phyloP scores from a whole-genome alignment of 2,888 invertebrate species.

The Palloptera scutellata region DNA sequence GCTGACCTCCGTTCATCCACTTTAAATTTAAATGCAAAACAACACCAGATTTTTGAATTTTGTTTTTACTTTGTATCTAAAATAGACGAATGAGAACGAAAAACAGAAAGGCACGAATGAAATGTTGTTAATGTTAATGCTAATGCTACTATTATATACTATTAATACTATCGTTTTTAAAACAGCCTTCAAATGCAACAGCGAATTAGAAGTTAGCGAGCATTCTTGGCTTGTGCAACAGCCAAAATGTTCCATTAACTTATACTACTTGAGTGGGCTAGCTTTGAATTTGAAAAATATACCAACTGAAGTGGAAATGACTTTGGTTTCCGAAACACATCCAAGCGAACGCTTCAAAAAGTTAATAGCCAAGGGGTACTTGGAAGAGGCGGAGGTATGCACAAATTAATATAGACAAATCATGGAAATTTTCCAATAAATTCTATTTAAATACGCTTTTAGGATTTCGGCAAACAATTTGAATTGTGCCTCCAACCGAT shows the following conservation, averaged over 20 bases:
- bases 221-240: slow-evolving; percentile 61
- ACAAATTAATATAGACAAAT: not conserved
- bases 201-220: slow-evolving; percentile 54
- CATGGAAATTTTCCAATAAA: not conserved
- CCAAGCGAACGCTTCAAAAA: slow-evolving; percentile 62
- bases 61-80: too few species aligned
- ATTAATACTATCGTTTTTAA: not conserved
- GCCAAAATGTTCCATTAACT: slow-evolving; percentile 59
- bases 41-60: too few species aligned
- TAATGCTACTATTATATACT: not conserved
- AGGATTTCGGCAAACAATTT: slow-evolving; percentile 61
- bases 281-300: slow-evolving; percentile 41
- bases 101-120: not conserved
- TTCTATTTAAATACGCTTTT: not conserved
- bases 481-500: slow-evolving; percentile 61
- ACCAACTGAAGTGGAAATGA: slow-evolving; percentile 59
- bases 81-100: too few species aligned
- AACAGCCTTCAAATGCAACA: slow-evolving; percentile 56
- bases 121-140: not conserved
- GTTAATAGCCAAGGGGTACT: slow-evolving; percentile 59
- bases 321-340: slow-evolving; percentile 61
- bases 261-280: slow-evolving; percentile 58
- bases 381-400: slow-evolving; percentile 62
- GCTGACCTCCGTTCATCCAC: too few species aligned
- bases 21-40: too few species aligned